Base-by-base conservation (phyloP, 1,140 invertebrate species). In the Trichonephila clavata region DNA sequence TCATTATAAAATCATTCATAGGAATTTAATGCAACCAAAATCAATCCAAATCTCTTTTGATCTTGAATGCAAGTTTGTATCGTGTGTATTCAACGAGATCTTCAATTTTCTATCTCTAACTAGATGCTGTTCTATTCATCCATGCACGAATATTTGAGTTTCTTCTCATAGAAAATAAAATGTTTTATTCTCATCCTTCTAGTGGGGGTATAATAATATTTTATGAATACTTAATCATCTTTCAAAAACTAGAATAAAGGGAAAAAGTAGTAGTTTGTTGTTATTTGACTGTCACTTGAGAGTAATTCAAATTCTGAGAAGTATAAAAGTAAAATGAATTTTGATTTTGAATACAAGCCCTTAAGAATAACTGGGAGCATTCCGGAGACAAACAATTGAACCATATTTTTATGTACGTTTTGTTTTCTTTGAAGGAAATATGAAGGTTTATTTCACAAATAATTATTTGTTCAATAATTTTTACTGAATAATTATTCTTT, bases 11-110 rank as follows among this genome's bases (percentile, higher is more conserved):
- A 63, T 63, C 61, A 63, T 20, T 63, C 61, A 20, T 50, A 63
- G 21, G 18, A 63, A 21, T 63, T 63, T 20, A 63, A 21, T 21
- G 61, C 21, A 20, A 63, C 61, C 16, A 6, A 63, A 63, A 63
- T 63, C 61, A 63, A 63, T 63, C 7, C 61, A 63, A 63, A 14
- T 24, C 71, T n/a, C 32, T 77, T 27, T 77, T 77, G 71, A 32
- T 27, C 24, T 77, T 77, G 8, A 24, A 39, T 77, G 21, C 18
- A 39, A 77, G 24, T 39, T 27, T 77, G 14, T 39, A 27, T 39
- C 10, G 71, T n/a, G 71, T 77, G 71, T 77, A 77, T 77, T 77
- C 71, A 77, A 77, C 10, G 5, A 77, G 24, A 77, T 77, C 71
- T 77, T 77, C 32, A 77, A 77, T 77, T 39, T 77, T 21, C 61